Base-by-base conservation (phyloP, 2,888 invertebrate genomes). In the Quadroppia sp. region DNA sequence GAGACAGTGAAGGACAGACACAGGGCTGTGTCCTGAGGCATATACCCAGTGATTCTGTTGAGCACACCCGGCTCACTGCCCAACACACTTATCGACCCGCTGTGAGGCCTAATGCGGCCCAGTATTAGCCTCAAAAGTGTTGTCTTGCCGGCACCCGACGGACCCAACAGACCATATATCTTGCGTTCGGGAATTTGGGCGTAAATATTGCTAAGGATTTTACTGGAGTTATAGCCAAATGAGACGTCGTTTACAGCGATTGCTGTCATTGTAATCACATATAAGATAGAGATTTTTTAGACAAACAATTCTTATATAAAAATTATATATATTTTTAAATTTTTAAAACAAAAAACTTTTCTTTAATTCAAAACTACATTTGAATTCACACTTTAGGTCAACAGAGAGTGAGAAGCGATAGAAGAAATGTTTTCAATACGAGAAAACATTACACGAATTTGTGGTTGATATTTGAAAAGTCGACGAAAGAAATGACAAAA, bases 81-180 rank as follows among this genome's bases (percentile, higher is more conserved):
- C 2, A 73, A 23, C 13, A 73, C 73, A 28, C 15, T 42, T 13
- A 73, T 73, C 48, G 17, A 9, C 11, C 73, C 73, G 13, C 6
- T 13, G 1, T 36, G 36, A 1, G 73, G 69, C 67, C 56, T 70
- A 32, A 73, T 69, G 7, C 73, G 69, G 15, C 73, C 73, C 7
- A 73, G 20, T 1, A 73, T 40, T 4, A 73, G n/a, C 15, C 73
- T 40, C 25, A 73, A 50, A 20, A 73, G 40, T 7, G 73, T 70
- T 0, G 73, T 73, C 36, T 73, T 73, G 17, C 73, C 73, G 28
- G 73, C 73, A 69, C 73, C 73, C 17, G 69, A 70, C 25, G 73
- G 73, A 0, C 73, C 73, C 45, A 73, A 50, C 23, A 73, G n/a
- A 23, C 73, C 48, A 53, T 73, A 73, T 13, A 73, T 73, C 50